phyloP scores from a whole-genome alignment of 2,797 vertebrate species.

The Bufotes viridis region DNA sequence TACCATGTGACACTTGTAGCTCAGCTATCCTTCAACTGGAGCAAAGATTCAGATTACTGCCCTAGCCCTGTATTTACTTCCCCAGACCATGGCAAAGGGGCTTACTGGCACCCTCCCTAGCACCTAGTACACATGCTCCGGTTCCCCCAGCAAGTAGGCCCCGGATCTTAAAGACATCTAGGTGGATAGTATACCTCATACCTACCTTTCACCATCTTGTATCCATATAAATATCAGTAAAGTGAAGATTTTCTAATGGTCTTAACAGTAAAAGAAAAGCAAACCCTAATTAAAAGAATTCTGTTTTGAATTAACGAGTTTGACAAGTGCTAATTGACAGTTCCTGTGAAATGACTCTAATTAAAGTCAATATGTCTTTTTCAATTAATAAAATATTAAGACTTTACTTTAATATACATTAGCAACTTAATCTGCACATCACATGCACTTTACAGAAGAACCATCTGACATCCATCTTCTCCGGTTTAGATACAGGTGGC shows the following conservation, averaged over 20 bases:
- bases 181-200: conserved; percentile 78
- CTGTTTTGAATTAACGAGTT: conserved; percentile 85
- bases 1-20: too few relatives aligned
- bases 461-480: conserved; percentile 76
- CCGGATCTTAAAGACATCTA: conserved; percentile 79
- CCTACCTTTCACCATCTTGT: conserved; percentile 76
- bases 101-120: neutral
- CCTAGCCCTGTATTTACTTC: neutral
- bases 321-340: conserved; percentile 86
- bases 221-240: conserved; percentile 81
- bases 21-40: too few relatives aligned
- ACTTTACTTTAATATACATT: conserved; percentile 84
- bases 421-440: conserved; percentile 82
- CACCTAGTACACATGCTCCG: neutral
- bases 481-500: conserved; percentile 72
- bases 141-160: neutral
- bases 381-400: conserved; percentile 85
- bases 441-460: conserved; percentile 72
- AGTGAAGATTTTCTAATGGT: conserved; percentile 77
- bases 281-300: conserved; percentile 84
- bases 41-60: neutral
- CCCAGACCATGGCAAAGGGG: neutral
- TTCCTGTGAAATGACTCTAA: conserved; percentile 86
- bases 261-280: conserved; percentile 79
- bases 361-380: conserved; percentile 86